Evolutionary conservation across 1,140 invertebrate genomes (phyloP), one percentile per base, ranked within the genome.

Genomic region (Conus ventricosus): DNA sequence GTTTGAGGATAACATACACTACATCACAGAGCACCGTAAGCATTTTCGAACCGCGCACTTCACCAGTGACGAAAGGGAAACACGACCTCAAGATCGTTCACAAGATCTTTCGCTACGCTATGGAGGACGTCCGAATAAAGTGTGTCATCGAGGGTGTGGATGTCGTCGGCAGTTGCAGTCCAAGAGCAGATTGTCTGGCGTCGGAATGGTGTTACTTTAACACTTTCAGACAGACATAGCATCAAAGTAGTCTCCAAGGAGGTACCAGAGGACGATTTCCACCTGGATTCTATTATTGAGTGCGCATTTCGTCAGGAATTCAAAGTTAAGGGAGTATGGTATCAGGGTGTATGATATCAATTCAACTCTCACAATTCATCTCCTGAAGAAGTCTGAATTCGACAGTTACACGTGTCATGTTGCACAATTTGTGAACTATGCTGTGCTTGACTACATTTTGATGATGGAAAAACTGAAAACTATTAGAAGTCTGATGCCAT

Each of bases 321-420:
- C n/a, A n/a, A 53, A 51, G 51, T 51, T 80, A 20, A 80, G 78
- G 20, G 27, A 80, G 39, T 51, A 80, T 51, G 78, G 78, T 51
- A 80, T 80, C 78, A 80, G 78, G 6, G 5, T 80, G 78, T 80
- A 80, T 53, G 78, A 80, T 2, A 80, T 80, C 27, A 80, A 80
- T 8, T 39, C 78, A 51, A 80, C 78, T 17, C 78, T 80, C 8
- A 80, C 51, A 11, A 80, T 80, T 53, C 78, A 80, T 15, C 78
- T 80, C 0, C 27, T 80, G 27, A 80, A 80, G 27, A n/a, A 27
- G 5, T 80, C 78, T 80, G 78, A 80, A 53, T 80, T 80, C 20
- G 78, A 15, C 23, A 80, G 78, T 39, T 80, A 80, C 51, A 80
- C 78, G 27, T 80, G 78, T 20, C 78, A 80, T 53, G 78, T 80